phyloP scores from a whole-genome alignment of 2,113 vertebrate species.

The Hippocampus guttulatus region DNA sequence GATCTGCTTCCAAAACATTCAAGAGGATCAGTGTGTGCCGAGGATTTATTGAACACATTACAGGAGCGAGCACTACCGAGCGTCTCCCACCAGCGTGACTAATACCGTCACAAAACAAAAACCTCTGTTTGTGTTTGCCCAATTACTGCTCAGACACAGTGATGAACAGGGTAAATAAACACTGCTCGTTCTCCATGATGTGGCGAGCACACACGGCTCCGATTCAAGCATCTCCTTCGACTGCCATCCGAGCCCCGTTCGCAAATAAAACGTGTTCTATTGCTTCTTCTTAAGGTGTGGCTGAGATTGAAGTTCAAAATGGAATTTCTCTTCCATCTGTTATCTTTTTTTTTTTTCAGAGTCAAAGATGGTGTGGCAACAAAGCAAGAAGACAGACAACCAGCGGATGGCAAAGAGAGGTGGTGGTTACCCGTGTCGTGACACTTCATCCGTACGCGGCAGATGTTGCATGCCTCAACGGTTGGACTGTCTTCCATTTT shows the following conservation, averaged over 20 bases:
- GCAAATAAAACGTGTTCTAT: constrained; percentile 33
- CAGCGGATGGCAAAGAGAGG: not conserved
- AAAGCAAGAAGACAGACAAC: no score
- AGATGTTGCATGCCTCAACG: constrained; percentile 52
- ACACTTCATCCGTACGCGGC: constrained; percentile 34
- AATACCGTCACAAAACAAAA: constrained; percentile 45
- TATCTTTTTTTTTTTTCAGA: constrained; percentile 36
- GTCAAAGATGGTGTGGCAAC: constrained; percentile 6
- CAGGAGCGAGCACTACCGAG: constrained; percentile 45
- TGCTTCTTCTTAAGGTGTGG: constrained; percentile 14
- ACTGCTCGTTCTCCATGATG: constrained; percentile 21
- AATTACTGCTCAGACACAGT: constrained; percentile 35
- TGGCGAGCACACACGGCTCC: constrained; percentile 19
- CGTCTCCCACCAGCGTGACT: constrained; percentile 40
- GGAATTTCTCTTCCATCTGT: not conserved
- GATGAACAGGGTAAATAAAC: constrained; percentile 43
- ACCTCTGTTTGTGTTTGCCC: constrained; percentile 39
- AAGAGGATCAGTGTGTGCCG: constrained; percentile 27
- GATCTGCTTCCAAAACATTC: constrained; percentile 40
- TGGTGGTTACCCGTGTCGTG: constrained; percentile 30
- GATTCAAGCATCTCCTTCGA: constrained; percentile 21
- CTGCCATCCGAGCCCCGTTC: constrained; percentile 8
- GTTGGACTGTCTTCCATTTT: constrained; percentile 44
- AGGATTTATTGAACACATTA: constrained; percentile 62
- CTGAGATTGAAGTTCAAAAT: not conserved